phyloP scores from a whole-genome alignment of 2,113 vertebrate genomes.

The Pomatorhinus ruficollis region DNA sequence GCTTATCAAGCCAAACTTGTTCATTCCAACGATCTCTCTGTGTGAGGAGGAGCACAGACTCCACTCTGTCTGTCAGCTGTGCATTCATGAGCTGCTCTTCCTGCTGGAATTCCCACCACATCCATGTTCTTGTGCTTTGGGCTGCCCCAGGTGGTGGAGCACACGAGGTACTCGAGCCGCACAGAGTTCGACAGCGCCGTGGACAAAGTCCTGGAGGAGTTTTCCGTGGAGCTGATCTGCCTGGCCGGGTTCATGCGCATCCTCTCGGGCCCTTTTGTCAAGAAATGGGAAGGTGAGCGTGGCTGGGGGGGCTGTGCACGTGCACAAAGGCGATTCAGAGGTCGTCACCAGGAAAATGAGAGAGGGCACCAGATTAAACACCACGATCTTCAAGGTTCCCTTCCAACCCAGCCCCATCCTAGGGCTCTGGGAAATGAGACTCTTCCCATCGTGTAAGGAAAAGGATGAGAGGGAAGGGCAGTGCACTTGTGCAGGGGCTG shows the following conservation, averaged over 20 bases:
- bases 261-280: conserved; percentile 89
- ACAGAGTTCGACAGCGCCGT: conserved; percentile 87
- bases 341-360: neutral
- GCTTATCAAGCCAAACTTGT: neutral
- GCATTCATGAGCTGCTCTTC: neutral
- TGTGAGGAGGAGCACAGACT: neutral
- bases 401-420: neutral
- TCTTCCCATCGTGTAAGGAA: neutral
- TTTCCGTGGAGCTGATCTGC: conserved; percentile 87
- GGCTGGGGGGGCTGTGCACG: neutral
- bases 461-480: neutral
- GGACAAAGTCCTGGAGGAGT: conserved; percentile 86
- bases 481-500: neutral
- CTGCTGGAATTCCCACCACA: accelerated
- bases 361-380: neutral
- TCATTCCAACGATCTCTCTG: neutral
- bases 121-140: neutral
- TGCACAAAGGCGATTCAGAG: neutral
- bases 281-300: conserved; percentile 89
- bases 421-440: neutral
- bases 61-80: neutral
- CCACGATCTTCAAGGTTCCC: accelerated
- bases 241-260: conserved; percentile 98
- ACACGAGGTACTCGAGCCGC: conserved; percentile 46
- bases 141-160: conserved; percentile 78